Conservation (phyloP, 2,797 vertebrate species). For the Falco biarmicus region DNA sequence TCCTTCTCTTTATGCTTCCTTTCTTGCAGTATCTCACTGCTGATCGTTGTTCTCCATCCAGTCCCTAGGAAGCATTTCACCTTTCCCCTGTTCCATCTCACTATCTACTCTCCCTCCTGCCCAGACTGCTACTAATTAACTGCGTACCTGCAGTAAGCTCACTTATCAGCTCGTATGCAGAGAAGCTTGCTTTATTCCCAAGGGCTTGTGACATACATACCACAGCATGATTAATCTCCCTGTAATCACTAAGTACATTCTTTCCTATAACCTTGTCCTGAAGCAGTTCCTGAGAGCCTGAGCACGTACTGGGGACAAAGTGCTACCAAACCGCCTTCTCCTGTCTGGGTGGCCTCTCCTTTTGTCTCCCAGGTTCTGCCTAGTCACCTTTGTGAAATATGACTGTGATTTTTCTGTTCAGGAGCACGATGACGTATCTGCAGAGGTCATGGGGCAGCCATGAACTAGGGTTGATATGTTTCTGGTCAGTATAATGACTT, state of each 20-base stretch:
- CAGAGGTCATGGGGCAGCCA: not conserved
- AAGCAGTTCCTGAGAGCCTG: conserved; percentile 22
- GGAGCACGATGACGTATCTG: not conserved
- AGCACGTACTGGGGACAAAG: not conserved
- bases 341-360: not conserved
- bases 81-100: conserved; percentile 42
- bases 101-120: conserved; percentile 29
- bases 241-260: not conserved
- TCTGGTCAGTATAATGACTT: not conserved
- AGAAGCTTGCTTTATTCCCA: conserved; percentile 45
- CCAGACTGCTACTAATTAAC: conserved; percentile 50
- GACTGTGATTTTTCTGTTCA: not conserved
- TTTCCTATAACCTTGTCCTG: conserved; percentile 7
- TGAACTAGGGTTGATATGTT: not conserved
- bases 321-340: not conserved
- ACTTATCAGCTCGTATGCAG: conserved; percentile 49
- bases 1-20: not conserved
- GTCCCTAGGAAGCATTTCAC: conserved; percentile 28
- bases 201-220: conserved; percentile 31
- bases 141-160: conserved; percentile 1
- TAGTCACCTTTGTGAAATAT: not conserved
- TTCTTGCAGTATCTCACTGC: not conserved
- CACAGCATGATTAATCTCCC: not conserved
- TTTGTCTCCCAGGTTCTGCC: not conserved
- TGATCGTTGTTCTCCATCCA: not conserved